Base-by-base conservation (phyloP, 2,113 vertebrate species). In the Beaufortia kweichowensis region DNA sequence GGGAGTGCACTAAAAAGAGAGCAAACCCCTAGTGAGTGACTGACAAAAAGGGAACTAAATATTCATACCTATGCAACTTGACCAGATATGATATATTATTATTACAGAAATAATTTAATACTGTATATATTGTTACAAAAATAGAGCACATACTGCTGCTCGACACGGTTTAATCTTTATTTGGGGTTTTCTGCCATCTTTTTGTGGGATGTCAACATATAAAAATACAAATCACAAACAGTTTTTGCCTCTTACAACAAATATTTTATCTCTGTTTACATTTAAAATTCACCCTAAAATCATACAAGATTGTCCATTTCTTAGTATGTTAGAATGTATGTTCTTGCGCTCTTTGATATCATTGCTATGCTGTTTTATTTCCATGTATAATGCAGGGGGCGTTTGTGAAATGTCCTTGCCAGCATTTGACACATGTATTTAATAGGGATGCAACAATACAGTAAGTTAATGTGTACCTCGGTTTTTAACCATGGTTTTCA, bases 241-340 rank as follows among this genome's bases (percentile, higher is more conserved):
- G n/a, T n/a, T n/a, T n/a, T n/a, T n/a, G n/a, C n/a, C n/a, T 35
- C 10, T 35, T 35, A 35, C 33, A 35, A 31, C 28, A 68, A 53
- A 50, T 43, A 55, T 69, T 55, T 53, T 10, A 69, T 28, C n/a
- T 19, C 39, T 55, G 48, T 35, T 69, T 69, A 50, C 66, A 15
- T 21, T 23, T 28, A 53, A 28, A 53, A 12, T 33, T 69, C n/a
- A 33, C n/a, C n/a, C 12, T 23, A 33, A 55, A 53, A 33, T n/a
- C 28, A 15, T 24, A 55, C 2, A 31, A 31, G 26, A 35, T 19
- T 8, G 12, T 39, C 0, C 10, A 23, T 4, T 19, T 21, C n/a
- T n/a, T n/a, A n/a, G n/a, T n/a, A n/a, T n/a, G n/a, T n/a, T n/a
- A n/a, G n/a, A 53, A 21, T 53, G n/a, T 19, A 4, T 19, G 6